Conservation (phyloP, 2,797 vertebrate genomes). For the Eulemur rubriventer region DNA sequence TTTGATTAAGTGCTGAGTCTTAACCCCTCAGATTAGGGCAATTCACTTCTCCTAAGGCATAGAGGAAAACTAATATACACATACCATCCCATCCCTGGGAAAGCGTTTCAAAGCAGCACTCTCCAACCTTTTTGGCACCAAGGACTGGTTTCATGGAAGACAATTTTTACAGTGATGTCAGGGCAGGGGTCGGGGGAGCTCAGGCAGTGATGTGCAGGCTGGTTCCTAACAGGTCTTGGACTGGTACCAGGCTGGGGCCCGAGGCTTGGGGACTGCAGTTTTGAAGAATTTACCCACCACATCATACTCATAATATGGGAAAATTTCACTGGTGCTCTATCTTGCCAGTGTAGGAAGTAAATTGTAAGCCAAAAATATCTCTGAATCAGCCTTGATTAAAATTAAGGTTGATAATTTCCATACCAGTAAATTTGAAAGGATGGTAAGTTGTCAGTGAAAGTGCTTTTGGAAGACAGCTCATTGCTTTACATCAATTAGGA, state of each 20-base stretch:
- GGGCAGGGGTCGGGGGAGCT: too few species aligned
- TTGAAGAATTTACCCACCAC: neutral
- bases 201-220: too few species aligned
- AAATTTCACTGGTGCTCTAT: neutral
- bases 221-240: too few species aligned
- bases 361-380: neutral
- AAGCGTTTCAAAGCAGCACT: neutral
- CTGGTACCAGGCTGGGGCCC: too few species aligned
- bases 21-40: neutral
- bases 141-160: too few species aligned
- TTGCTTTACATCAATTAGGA: neutral
- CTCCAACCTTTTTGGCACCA: too few species aligned
- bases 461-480: neutral
- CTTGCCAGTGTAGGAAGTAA: neutral
- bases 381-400: conserved; percentile 7
- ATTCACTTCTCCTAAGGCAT: neutral
- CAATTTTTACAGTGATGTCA: too few species aligned
- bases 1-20: neutral
- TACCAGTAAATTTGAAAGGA: neutral
- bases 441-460: neutral
- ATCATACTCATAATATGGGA: neutral
- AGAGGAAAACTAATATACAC: neutral
- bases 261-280: neutral
- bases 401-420: conserved; percentile 4
- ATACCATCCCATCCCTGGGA: neutral